phyloP scores from a whole-genome alignment of 2,113 vertebrate species.

The Sinocyclocheilus anshuiensis region DNA sequence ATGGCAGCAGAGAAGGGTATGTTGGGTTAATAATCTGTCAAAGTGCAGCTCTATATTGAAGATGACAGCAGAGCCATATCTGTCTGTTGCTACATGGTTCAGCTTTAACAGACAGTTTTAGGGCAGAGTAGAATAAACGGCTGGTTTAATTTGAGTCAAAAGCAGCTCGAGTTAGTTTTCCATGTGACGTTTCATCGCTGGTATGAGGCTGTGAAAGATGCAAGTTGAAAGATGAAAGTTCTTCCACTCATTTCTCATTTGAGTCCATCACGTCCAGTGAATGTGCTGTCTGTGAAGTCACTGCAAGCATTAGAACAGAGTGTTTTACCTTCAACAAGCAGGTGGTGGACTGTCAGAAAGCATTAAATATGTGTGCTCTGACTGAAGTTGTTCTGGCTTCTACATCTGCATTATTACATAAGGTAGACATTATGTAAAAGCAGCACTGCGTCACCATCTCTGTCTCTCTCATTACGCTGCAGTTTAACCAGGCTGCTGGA shows the following conservation, averaged over 20 bases:
- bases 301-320: neutral
- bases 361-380: constrained; percentile 39
- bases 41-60: neutral
- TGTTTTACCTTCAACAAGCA: constrained; percentile 25
- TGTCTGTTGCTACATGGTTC: neutral
- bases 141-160: neutral
- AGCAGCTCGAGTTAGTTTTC: neutral
- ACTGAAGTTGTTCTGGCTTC: constrained; percentile 48
- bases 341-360: constrained; percentile 1
- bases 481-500: constrained; percentile 92
- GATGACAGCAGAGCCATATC: neutral
- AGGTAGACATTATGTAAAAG: constrained; percentile 66
- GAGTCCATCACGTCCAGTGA: neutral
- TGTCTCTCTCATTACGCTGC: constrained; percentile 53
- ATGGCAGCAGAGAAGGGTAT: constrained; percentile 97
- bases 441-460: constrained; percentile 51
- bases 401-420: constrained; percentile 63
- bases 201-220: neutral
- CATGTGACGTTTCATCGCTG: neutral
- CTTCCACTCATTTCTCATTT: constrained; percentile 9
- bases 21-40: constrained; percentile 43
- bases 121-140: neutral
- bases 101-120: neutral
- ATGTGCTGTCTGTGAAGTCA: neutral
- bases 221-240: too few relatives aligned